A percentile compares a stretch with the other conserved stretches of the same genome.
These are phyloP conservation scores for Apamea monoglypha DNA, from an alignment of 2,888 invertebrate species.

Conservation along the genomic window DNA sequence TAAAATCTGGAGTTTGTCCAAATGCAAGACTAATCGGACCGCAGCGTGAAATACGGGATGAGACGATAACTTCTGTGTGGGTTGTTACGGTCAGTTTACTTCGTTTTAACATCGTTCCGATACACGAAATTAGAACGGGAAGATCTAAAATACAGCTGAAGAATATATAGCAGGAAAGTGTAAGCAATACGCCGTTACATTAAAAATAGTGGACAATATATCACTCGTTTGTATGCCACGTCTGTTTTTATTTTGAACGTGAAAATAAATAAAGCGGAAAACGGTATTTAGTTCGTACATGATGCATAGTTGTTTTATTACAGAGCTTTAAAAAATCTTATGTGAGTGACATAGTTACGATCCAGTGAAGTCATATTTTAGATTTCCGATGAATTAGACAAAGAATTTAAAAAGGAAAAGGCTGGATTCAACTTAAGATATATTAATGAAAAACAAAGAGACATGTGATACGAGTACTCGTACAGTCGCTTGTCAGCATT, in stretches of 20 bases:
- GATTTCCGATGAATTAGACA: background rate
- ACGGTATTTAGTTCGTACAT: slow-evolving; percentile 29
- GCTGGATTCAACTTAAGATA: background rate
- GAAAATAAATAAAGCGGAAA: slow-evolving; percentile 46
- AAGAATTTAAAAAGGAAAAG: background rate
- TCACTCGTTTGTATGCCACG: slow-evolving; percentile 49
- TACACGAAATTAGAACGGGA: slow-evolving; percentile 51
- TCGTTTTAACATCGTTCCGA: slow-evolving; percentile 49
- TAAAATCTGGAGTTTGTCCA: slow-evolving; percentile 59
- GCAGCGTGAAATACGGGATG: slow-evolving; percentile 28
- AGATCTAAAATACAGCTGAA: slow-evolving; percentile 38
- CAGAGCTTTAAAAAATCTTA: background rate
- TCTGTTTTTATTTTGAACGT: slow-evolving; percentile 31
- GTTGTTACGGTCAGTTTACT: slow-evolving; percentile 51
- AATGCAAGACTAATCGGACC: slow-evolving; percentile 28
- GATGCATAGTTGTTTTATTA: slow-evolving; percentile 31
- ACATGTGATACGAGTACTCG: background rate
- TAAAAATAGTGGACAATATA: slow-evolving; percentile 48
- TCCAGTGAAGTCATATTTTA: background rate
- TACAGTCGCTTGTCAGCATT: too few relatives aligned
- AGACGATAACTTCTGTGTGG: slow-evolving; percentile 21
- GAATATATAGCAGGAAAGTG: slow-evolving; percentile 39
- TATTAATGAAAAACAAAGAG: background rate
- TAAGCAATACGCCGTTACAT: slow-evolving; percentile 47
- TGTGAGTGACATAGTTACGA: slow-evolving; percentile 24